A percentile compares a stretch with the other conserved stretches of the same genome.
phyloP scores from a whole-genome alignment of 2,113 vertebrate genomes.

The Platysternon megacephalum region DNA sequence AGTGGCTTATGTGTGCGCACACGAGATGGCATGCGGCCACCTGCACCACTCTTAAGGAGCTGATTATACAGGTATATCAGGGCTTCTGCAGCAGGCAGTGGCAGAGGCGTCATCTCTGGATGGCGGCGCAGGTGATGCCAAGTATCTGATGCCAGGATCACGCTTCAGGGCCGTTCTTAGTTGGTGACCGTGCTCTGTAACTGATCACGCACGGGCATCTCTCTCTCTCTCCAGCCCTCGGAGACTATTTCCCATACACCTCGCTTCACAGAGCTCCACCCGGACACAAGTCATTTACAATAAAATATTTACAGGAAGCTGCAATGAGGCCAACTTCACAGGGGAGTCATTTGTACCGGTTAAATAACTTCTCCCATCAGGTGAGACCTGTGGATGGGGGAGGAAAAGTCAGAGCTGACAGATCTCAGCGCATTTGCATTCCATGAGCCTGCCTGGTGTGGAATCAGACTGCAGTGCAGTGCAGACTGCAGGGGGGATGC shows the following conservation, averaged over 20 bases:
- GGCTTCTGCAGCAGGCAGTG: not conserved
- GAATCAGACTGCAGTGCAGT: not conserved
- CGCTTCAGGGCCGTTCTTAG: accelerated
- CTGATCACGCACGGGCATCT: not conserved
- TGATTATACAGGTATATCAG: not conserved
- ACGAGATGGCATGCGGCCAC: not conserved
- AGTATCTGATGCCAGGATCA: not conserved
- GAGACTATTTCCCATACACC: not conserved
- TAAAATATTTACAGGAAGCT: not conserved
- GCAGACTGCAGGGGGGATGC: not conserved
- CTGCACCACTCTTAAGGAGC: not conserved
- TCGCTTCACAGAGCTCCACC: not conserved
- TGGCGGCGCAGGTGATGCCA: not conserved
- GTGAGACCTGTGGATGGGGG: not conserved
- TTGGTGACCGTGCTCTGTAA: not conserved
- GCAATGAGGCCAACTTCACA: not conserved
- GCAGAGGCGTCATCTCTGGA: not conserved
- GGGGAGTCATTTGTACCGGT: constrained; percentile 15
- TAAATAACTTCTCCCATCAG: constrained; percentile 9
- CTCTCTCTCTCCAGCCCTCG: not conserved
- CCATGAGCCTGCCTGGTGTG: not conserved
- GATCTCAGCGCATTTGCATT: not conserved
- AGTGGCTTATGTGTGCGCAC: accelerated
- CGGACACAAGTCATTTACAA: not conserved
- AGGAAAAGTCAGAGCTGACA: not conserved